Evolutionary conservation across 2,888 invertebrate species (phyloP).

Genomic region (Cryptophagus acutangulus): DNA sequence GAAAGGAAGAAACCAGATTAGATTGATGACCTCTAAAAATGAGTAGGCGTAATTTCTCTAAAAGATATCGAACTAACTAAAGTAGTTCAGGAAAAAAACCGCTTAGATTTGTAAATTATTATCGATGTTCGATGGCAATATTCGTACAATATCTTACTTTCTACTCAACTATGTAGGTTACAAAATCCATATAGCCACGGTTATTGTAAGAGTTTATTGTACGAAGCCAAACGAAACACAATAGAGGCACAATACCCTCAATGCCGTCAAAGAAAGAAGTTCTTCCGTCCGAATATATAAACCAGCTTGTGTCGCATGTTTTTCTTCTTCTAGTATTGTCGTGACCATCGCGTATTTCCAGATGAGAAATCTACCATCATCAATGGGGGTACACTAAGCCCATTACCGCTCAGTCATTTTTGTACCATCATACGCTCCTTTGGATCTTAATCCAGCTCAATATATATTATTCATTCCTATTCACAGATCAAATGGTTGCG

Average conservation of each 20-base stretch:
- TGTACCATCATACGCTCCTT: conserved; percentile 3
- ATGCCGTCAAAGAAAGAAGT: conserved; percentile 17
- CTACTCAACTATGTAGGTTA: conserved; percentile 43
- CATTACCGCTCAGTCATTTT: conserved; percentile 16
- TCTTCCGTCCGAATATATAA: conserved; percentile 7
- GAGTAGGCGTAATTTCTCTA: no score
- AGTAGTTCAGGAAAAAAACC: no score
- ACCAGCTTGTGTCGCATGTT: no score
- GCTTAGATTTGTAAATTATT: conserved; percentile 19
- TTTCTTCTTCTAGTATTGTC: no score
- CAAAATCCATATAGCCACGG: conserved; percentile 30
- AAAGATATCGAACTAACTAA: no score
- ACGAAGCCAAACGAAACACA: conserved; percentile 17
- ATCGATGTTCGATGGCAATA: conserved; percentile 20
- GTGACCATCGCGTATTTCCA: conserved; percentile 16
- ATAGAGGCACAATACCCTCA: conserved; percentile 21
- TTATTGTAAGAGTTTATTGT: conserved; percentile 4
- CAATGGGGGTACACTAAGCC: no score
- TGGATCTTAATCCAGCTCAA: neutral
- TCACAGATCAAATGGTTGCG: neutral
- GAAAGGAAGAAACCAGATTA: no score
- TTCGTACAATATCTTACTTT: conserved; percentile 33
- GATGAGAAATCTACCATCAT: conserved; percentile 18
- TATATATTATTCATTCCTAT: no score
- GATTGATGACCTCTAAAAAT: no score